Conservation (phyloP, 2,797 vertebrate species). For the Rhadinocentrus ornatus region DNA sequence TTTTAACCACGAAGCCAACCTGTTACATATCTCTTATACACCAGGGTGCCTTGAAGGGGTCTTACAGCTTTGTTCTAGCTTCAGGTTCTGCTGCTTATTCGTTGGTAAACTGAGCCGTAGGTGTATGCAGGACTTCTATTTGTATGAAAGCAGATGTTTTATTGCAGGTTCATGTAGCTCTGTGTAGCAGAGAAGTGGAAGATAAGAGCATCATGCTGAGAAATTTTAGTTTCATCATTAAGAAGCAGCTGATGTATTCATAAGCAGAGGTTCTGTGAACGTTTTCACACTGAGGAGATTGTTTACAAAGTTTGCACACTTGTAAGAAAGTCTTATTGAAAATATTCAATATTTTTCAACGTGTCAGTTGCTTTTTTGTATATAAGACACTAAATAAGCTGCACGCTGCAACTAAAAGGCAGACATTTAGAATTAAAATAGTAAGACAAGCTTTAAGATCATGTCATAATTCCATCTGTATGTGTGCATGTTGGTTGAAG, state of each 20-base stretch:
- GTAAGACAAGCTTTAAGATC: too few species aligned
- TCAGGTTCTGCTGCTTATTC: background rate
- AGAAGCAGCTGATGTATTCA: slow-evolving; percentile 1
- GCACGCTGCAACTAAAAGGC: too few species aligned
- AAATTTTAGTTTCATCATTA: slow-evolving; percentile 14
- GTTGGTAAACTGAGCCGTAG: slow-evolving; percentile 25
- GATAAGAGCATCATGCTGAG: too few species aligned
- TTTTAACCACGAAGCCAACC: background rate
- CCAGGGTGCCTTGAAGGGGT: slow-evolving; percentile 41
- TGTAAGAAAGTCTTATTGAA: slow-evolving; percentile 47
- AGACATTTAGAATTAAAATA: too few species aligned
- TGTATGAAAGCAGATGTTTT: slow-evolving; percentile 17
- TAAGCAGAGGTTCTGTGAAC: slow-evolving; percentile 20
- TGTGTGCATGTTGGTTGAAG: too few species aligned
- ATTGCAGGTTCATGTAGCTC: slow-evolving; percentile 8
- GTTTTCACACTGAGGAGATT: slow-evolving; percentile 48
- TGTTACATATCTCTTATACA: slow-evolving; percentile 17
- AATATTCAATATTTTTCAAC: slow-evolving; percentile 62
- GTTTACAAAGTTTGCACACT: slow-evolving; percentile 58
- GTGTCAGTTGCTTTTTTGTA: too few species aligned
- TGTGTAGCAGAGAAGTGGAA: slow-evolving; percentile 33
- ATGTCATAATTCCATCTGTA: too few species aligned
- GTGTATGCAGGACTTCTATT: background rate
- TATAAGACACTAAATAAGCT: too few species aligned
- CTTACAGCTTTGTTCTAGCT: slow-evolving; percentile 6